Conservation (phyloP, 2,797 vertebrate species). For the Silurus aristotelis region DNA sequence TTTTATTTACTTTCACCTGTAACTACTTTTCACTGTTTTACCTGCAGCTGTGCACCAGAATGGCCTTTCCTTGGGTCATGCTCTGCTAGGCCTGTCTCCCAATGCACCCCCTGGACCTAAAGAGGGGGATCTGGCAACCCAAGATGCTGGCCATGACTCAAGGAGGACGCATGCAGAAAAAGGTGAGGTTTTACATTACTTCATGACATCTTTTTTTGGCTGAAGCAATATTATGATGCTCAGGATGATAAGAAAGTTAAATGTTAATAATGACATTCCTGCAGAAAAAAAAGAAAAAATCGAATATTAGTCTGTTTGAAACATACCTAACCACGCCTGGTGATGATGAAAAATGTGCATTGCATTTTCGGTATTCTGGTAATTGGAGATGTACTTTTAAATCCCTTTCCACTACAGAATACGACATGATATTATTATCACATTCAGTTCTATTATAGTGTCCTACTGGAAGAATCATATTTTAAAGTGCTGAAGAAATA, state of each 20-base stretch:
- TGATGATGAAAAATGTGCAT: neutral
- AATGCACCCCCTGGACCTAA: slow-evolving; percentile 83
- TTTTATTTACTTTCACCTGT: neutral
- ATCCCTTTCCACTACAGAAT: neutral
- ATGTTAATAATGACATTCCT: neutral
- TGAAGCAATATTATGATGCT: neutral
- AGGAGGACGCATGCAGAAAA: slow-evolving; percentile 88
- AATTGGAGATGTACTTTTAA: neutral
- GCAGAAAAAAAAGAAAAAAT: neutral
- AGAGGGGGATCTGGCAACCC: slow-evolving; percentile 86
- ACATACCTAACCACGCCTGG: neutral
- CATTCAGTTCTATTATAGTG: neutral
- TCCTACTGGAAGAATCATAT: too few species aligned
- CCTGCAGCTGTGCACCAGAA: slow-evolving; percentile 86
- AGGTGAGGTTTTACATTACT: slow-evolving; percentile 70
- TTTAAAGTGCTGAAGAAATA: neutral
- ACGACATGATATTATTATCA: neutral
- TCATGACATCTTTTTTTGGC: neutral
- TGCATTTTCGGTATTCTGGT: neutral
- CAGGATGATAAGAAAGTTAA: neutral
- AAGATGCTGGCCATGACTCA: slow-evolving; percentile 85
- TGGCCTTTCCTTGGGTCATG: slow-evolving; percentile 86
- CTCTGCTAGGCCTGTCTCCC: slow-evolving; percentile 88
- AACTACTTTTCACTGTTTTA: slow-evolving; percentile 1
- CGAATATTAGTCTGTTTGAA: neutral